Evolutionary conservation across 2,888 invertebrate genomes (phyloP), one percentile per base, ranked within the genome.

Genomic region (Torymus texanus): DNA sequence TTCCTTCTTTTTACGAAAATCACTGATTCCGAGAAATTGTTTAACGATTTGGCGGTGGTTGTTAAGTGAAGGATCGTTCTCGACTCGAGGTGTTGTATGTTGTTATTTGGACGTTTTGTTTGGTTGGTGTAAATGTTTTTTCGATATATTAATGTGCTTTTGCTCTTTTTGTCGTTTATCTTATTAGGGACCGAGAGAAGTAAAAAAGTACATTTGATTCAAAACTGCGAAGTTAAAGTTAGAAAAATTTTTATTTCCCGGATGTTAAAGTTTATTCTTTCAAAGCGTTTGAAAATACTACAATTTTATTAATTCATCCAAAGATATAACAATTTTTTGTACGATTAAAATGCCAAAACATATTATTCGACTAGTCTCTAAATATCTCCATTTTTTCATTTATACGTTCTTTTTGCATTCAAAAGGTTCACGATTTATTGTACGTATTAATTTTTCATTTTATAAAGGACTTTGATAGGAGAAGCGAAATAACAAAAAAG

Each of bases 151-250:
- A 68, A n/a, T 65, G 65, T 68, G 18, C 21, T 67, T 71, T 62
- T 18, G 61, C 56, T 53, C 16, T 68, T 13, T 58, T 63, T 68
- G 24, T 13, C 50, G 29, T 70, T 75, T 14, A 59, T 70, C 10
- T 65, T 53, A 24, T 72, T 58, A 76, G 81, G 81, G 73, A 81
- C 79, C 75, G 70, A 53, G 68, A 73, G 76, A 79, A 75, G 65
- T 75, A 81, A 78, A 78, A 41, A 71, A 73, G n/a, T 24, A 73
- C 18, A 12, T 63, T 65, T 66, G 11, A 65, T 71, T 74, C 4
- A n/a, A 73, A 73, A 63, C 50, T 11, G 61, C 55, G 61, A 51
- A 18, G 55, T 29, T 29, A 29, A 29, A 53, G 51, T 65, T 11
- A 51, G 56, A 67, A 41, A 59, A 75, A 59, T 56, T 59, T 71